Evolutionary conservation across 2,797 vertebrate species (phyloP).

Genomic region (Myotis planiceps): DNA sequence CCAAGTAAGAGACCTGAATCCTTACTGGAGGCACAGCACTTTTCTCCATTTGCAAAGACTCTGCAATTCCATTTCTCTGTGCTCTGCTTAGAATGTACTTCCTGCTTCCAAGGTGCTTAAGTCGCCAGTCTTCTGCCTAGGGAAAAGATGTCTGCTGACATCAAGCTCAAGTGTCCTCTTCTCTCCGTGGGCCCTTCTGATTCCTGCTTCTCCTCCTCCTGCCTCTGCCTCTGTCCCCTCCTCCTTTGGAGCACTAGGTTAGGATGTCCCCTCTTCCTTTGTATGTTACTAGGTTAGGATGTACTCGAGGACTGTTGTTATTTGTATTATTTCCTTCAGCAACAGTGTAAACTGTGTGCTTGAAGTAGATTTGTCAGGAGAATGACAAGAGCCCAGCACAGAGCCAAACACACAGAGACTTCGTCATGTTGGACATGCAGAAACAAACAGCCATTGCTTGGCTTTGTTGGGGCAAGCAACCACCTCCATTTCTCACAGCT

Average conservation of each 20-base stretch:
- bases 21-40: not conserved
- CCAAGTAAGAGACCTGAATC: not conserved
- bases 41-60: not conserved
- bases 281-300: not conserved
- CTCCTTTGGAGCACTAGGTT: not conserved
- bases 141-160: not conserved
- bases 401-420: not conserved
- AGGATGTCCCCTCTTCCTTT: not conserved
- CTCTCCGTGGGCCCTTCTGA: not conserved
- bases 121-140: not conserved
- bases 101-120: not conserved
- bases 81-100: not conserved
- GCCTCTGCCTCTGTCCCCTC: not conserved
- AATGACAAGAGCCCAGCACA: not conserved
- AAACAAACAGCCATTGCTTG: not conserved
- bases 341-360: not conserved
- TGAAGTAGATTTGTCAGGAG: not conserved
- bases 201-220: not conserved
- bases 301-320: not conserved
- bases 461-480: not conserved
- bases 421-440: not conserved
- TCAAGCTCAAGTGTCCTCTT: not conserved
- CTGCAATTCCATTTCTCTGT: not conserved
- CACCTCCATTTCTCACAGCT: not conserved
- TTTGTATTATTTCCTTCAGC: not conserved